A percentile compares a stretch with the other conserved stretches of the same genome.
These are phyloP conservation scores for Drosophila teissieri DNA, from an alignment of 1,140 invertebrate genomes.

Conservation along the genomic window DNA sequence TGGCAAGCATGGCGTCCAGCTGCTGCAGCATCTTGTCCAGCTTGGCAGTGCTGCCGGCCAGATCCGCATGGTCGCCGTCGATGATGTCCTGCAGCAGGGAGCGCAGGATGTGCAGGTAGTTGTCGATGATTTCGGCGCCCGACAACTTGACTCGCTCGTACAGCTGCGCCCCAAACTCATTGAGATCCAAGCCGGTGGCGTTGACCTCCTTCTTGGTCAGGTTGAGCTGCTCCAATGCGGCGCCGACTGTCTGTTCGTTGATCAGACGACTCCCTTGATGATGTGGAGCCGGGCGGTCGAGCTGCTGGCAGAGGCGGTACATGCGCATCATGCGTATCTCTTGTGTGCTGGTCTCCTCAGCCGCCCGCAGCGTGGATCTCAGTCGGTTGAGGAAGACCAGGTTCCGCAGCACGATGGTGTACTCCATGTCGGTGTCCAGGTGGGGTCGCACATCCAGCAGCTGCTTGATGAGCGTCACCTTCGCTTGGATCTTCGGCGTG, in stretches of 20 bases:
- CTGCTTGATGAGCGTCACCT: slow-evolving; percentile 72
- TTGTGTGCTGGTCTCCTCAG: slow-evolving; percentile 57
- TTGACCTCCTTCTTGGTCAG: slow-evolving; percentile 23
- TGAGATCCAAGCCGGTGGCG: slow-evolving; percentile 38
- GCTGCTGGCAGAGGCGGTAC: slow-evolving; percentile 68
- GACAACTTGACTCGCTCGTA: slow-evolving; percentile 65
- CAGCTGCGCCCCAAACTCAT: slow-evolving; percentile 58
- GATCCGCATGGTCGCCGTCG: slow-evolving; percentile 52
- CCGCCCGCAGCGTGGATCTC: slow-evolving; percentile 27
- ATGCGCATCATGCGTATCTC: slow-evolving; percentile 75
- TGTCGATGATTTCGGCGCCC: slow-evolving; percentile 72
- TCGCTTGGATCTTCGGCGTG: slow-evolving; percentile 33
- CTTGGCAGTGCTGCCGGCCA: slow-evolving; percentile 34
- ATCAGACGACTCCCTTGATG: slow-evolving; percentile 24
- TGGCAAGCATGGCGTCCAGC: slow-evolving; percentile 59
- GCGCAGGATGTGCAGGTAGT: slow-evolving; percentile 67
- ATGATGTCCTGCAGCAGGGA: slow-evolving; percentile 66
- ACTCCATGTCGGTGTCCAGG: slow-evolving; percentile 37
- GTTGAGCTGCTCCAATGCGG: slow-evolving; percentile 59
- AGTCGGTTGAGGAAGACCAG: slow-evolving; percentile 64
- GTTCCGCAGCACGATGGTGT: slow-evolving; percentile 64
- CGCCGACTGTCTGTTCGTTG: slow-evolving; percentile 51
- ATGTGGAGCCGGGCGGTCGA: slow-evolving; percentile 27
- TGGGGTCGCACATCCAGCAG: slow-evolving; percentile 51
- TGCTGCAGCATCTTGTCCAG: slow-evolving; percentile 46